These are phyloP conservation scores for Bothrops jararaca DNA, from an alignment of 2,113 vertebrate species.

Conservation along the genomic window DNA sequence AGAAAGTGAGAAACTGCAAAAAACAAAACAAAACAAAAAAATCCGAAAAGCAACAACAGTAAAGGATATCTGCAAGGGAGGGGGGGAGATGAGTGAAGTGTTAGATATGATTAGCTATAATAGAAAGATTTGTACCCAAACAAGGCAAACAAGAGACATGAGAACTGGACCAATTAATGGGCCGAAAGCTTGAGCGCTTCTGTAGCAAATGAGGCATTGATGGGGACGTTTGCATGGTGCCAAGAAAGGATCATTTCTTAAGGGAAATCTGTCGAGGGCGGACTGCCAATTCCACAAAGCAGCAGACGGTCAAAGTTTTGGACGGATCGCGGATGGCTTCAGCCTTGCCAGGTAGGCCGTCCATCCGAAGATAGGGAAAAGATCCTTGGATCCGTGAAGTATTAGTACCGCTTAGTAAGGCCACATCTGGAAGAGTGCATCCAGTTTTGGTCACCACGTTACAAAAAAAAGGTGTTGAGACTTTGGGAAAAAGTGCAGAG, in stretches of 20 bases:
- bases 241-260: background rate
- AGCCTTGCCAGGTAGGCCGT: background rate
- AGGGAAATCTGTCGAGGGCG: background rate
- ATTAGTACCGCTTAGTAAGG: background rate
- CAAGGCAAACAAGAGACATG: constrained; percentile 7
- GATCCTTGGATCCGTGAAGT: background rate
- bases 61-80: background rate
- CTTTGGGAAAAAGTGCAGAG: no score
- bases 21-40: constrained; percentile 42
- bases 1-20: constrained; percentile 25
- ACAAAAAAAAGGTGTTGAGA: no score
- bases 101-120: constrained; percentile 57
- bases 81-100: background rate
- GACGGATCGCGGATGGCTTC: background rate
- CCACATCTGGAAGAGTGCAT: background rate
- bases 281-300: background rate
- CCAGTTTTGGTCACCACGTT: no score
- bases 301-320: background rate
- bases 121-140: constrained; percentile 13
- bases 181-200: background rate
- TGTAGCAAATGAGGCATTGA: rapidly evolving
- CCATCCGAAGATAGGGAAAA: background rate
- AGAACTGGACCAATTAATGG: background rate
- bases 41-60: constrained; percentile 43
- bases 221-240: rapidly evolving